phyloP scores from a whole-genome alignment of 37 sponge, comb jelly and placozoan species.

The Bolinopsis microptera region DNA sequence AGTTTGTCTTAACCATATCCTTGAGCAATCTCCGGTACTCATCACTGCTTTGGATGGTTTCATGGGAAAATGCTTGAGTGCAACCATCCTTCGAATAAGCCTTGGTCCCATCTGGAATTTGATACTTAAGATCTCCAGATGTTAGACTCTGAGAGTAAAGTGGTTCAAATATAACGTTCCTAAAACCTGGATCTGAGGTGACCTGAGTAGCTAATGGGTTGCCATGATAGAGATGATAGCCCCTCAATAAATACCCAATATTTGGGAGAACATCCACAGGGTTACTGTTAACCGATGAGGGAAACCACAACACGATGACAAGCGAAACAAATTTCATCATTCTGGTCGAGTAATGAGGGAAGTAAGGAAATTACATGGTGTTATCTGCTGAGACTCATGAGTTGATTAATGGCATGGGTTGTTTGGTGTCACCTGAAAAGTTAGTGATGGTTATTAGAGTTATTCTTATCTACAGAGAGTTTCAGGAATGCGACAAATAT shows the following conservation, averaged over 20 bases:
- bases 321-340: background rate
- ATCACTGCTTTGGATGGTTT: constrained; percentile 26
- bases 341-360: too few relatives aligned
- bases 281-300: background rate
- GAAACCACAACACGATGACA: background rate
- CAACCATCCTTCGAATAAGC: constrained; percentile 25
- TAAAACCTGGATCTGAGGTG: constrained; percentile 37
- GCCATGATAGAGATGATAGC: constrained; percentile 51
- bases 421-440: too few relatives aligned
- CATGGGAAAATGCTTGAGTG: constrained; percentile 1
- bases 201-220: constrained; percentile 55
- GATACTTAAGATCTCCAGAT: background rate
- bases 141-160: background rate
- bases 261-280: constrained; percentile 25
- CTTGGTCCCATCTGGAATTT: constrained; percentile 23
- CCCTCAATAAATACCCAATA: constrained; percentile 34
- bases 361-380: too few relatives aligned
- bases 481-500: too few relatives aligned
- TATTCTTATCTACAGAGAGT: too few relatives aligned
- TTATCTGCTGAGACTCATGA: too few relatives aligned
- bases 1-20: constrained; percentile 55
- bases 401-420: too few relatives aligned
- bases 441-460: too few relatives aligned
- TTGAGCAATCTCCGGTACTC: background rate
- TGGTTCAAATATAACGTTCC: background rate